These are phyloP conservation scores for Athalia rosae DNA, from an alignment of 2,888 invertebrate species.

Conservation along the genomic window DNA sequence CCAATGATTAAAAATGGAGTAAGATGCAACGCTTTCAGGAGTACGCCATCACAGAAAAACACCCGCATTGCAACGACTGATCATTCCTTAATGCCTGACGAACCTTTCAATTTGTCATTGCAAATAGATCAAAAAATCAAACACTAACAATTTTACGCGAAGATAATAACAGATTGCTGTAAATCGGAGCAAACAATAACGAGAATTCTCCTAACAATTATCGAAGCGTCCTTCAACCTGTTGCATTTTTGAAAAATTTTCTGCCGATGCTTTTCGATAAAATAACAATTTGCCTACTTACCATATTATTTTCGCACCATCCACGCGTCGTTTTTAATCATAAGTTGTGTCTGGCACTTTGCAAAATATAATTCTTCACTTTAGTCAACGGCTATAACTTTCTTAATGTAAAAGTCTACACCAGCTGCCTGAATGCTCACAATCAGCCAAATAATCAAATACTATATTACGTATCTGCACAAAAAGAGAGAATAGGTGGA, in stretches of 20 bases:
- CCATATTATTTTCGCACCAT: not conserved
- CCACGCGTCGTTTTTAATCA: not conserved
- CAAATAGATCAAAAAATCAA: not conserved
- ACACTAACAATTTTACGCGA: not conserved
- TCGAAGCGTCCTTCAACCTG: constrained; percentile 27
- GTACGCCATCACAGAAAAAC: no score
- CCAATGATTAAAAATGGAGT: no score
- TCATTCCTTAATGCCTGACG: no score
- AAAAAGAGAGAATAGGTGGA: no score
- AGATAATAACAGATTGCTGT: not conserved
- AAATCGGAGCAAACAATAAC: not conserved
- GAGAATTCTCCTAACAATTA: not conserved
- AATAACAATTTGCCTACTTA: not conserved
- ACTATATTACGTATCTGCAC: no score
- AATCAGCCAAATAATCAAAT: no score
- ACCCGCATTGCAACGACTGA: no score
- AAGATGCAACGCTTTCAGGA: no score
- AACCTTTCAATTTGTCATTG: no score
- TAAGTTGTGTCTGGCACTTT: no score
- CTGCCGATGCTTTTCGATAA: not conserved
- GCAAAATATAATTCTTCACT: not conserved
- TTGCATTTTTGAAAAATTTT: constrained; percentile 6
- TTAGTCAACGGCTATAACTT: not conserved
- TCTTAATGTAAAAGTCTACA: not conserved
- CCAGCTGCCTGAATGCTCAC: no score